Evolutionary conservation across 2,888 invertebrate species (phyloP), one percentile per base, ranked within the genome.

Genomic region (Camptogramma bilineatum): DNA sequence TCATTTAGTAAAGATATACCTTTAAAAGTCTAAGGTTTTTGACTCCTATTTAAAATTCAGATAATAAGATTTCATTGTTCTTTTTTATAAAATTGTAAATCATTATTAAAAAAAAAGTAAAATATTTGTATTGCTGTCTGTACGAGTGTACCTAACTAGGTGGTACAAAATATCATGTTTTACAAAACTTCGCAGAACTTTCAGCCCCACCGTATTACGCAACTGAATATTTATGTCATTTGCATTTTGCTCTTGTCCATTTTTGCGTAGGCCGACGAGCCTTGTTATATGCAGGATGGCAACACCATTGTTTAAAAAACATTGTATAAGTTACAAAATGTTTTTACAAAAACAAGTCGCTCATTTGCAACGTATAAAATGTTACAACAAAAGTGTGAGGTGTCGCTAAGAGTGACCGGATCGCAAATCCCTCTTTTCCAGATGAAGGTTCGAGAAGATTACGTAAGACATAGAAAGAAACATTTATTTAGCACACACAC

Each of bases 161-260:
- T 47, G 19, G 19, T 13, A 44, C 44, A 51, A 59, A 51, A 59
- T 55, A 59, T 24, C 31, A 34, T 63, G 58, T 51, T 64, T 52
- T 60, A 64, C 55, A 55, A 48, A 60, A 60, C 54, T 64, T 64
- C 17, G 46, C 52, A 28, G 4, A 54, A 54, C 42, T 59, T 52
- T 16, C 46, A 19, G 52, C 51, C 17, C 59, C 44, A 54, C 34
- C 19, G 34, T 58, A 44, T 50, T 44, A 52, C 58, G n/a, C 52
- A 56, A 48, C 42, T 60, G 39, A 60, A 64, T 64, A 64, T 59
- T 59, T 54, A 55, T 59, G 54, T 59, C 48, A 54, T 61, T 54
- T 47, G 51, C 64, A 64, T 59, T 63, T 59, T 59, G 59, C 54
- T 59, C 28, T 48, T 46, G 24, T 53, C 44, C 53, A 53, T 62